Evolutionary conservation across 2,113 vertebrate genomes (phyloP).

Genomic region (Anhinga rufa): DNA sequence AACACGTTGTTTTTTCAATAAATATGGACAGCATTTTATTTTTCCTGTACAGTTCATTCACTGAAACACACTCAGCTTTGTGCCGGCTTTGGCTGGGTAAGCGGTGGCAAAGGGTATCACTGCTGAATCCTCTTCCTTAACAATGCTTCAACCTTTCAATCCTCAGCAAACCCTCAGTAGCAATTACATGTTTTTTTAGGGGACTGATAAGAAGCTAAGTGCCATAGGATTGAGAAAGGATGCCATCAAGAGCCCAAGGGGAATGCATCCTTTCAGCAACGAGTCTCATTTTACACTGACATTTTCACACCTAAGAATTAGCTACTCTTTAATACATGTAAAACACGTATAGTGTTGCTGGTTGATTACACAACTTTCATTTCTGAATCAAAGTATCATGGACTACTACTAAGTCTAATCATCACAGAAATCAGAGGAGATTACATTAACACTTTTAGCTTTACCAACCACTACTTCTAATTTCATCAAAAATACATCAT

Average conservation of each 20-base stretch:
- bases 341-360: not conserved
- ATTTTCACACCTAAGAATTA: not conserved
- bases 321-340: not conserved
- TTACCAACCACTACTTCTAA: constrained; percentile 10
- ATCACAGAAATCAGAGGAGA: not conserved
- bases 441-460: not conserved
- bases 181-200: not conserved
- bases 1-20: not conserved
- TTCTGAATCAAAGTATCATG: not conserved
- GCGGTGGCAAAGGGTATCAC: not conserved
- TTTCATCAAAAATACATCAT: constrained; percentile 41
- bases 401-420: not conserved
- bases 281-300: not conserved
- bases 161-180: not conserved
- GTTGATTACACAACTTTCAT: not conserved
- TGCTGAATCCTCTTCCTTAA: not conserved
- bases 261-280: not conserved
- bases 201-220: not conserved
- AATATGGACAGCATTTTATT: not conserved
- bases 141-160: not conserved
- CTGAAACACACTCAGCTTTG: not conserved
- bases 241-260: not conserved
- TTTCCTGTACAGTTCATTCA: not conserved
- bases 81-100: not conserved
- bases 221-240: not conserved